Base-by-base conservation (phyloP, 1,140 invertebrate species). In the Musca domestica region DNA sequence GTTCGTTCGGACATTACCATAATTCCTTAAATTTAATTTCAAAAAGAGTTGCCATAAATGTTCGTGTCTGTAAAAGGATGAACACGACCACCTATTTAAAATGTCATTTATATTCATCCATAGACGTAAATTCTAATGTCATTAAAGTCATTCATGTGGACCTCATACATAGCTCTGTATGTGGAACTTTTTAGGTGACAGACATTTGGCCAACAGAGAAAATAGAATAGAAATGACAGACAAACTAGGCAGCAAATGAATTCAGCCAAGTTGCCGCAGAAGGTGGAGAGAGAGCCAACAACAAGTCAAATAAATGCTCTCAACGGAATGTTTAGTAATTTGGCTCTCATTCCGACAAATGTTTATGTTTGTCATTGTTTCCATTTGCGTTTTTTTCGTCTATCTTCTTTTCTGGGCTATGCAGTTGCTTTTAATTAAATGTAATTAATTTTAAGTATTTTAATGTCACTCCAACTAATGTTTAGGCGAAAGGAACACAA, bases 391-490 rank as follows among this genome's bases (percentile, higher is more conserved):
- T 19, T 51, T 17, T n/a, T 27, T 58, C 15, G 14, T 58, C n/a
- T n/a, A 17, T 56, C 23, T 22, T 30, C 17, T 17, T 19, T 19
- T 1, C 7, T 51, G 47, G 22, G 27, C 30, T 30, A 30, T 61
- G 27, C 56, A 61, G 56, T 61, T 61, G 27, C n/a, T 61, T 61
- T 34, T 61, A 61, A 61, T 61, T 61, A 61, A 61, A 61, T 61
- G 56, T 61, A 61, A 61, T 61, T 61, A 61, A 61, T 61, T 61
- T 61, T 61, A 61, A 61, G n/a, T 61, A 61, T 61, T 61, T 61
- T 61, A 61, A 61, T 61, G 56, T 61, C 56, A 61, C 27, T 19
- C 20, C 56, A 20, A 34, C 25, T 41, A 58, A 58, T 41, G 34
- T 41, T 41, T 51, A 61, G 56, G 20, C 56, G 20, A 61, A 17